phyloP scores from a whole-genome alignment of 2,113 vertebrate genomes.

The Apistogramma diplotaenia region DNA sequence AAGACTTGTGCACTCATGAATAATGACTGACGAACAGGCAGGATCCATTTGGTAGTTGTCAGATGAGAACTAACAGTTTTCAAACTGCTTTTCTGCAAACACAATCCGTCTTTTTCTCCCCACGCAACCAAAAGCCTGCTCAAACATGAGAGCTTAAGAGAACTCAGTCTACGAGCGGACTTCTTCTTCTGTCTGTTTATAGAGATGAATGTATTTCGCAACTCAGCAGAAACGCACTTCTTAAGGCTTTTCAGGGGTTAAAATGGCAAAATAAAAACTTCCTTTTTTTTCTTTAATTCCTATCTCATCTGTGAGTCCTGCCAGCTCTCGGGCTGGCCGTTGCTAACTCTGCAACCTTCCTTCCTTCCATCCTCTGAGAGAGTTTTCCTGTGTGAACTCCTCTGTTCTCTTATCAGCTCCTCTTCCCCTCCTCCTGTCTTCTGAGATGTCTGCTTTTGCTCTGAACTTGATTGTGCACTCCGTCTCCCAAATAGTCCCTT shows the following conservation, averaged over 20 bases:
- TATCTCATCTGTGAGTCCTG: constrained; percentile 9
- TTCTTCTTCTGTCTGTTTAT: not conserved
- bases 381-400: constrained; percentile 34
- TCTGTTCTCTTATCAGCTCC: constrained; percentile 32
- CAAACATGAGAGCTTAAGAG: not conserved
- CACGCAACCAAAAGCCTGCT: not conserved
- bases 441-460: constrained; percentile 48
- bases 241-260: not conserved
- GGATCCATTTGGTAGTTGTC: not conserved
- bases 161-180: too few relatives aligned
- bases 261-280: not conserved
- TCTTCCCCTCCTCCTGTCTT: constrained; percentile 47
- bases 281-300: not conserved
- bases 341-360: constrained; percentile 10
- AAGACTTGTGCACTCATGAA: not conserved
- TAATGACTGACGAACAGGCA: not conserved
- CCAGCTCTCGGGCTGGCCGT: constrained; percentile 16
- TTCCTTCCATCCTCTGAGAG: constrained; percentile 9
- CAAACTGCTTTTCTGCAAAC: not conserved
- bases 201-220: not conserved
- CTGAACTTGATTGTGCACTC: constrained; percentile 9
- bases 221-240: not conserved
- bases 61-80: not conserved
- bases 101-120: not conserved
- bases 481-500: not conserved